Evolutionary conservation across 2,797 vertebrate species (phyloP).

Genomic region (Sus cebifrons): DNA sequence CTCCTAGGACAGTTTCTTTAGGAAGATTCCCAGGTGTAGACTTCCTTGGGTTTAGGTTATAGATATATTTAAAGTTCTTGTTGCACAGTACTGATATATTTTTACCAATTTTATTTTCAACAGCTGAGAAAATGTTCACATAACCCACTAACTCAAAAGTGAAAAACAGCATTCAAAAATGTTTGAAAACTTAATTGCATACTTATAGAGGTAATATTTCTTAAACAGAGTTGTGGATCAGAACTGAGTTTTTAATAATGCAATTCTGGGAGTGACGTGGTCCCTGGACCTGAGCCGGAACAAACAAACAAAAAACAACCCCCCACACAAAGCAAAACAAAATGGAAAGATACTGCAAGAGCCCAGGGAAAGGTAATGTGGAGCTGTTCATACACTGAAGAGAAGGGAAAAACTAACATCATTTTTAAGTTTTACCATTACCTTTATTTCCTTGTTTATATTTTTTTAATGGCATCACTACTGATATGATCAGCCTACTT

Average conservation of each 20-base stretch:
- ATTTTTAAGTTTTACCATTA: background rate
- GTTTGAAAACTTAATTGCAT: background rate
- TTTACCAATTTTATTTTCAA: slow-evolving; percentile 57
- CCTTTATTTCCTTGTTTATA: background rate
- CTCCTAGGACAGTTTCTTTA: background rate
- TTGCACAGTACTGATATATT: background rate
- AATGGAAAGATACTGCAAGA: background rate
- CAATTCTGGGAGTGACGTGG: background rate
- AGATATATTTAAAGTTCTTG: slow-evolving; percentile 6
- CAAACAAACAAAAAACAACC: background rate
- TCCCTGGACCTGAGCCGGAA: background rate
- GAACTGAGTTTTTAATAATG: slow-evolving; percentile 3
- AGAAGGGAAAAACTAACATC: background rate
- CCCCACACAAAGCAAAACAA: background rate
- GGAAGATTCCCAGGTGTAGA: background rate
- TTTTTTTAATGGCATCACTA: background rate
- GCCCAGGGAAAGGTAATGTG: background rate
- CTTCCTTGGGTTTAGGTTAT: background rate
- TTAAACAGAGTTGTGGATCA: background rate
- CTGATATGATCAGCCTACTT: slow-evolving; percentile 22
- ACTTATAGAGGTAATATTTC: slow-evolving; percentile 2
- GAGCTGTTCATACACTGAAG: background rate
- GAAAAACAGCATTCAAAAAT: slow-evolving; percentile 51
- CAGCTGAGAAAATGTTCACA: slow-evolving; percentile 39
- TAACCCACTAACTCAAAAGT: background rate